A percentile compares a stretch with the other conserved stretches of the same genome.
Conservation (phyloP, 2,797 vertebrate genomes). For the Anabacerthia variegaticeps region DNA sequence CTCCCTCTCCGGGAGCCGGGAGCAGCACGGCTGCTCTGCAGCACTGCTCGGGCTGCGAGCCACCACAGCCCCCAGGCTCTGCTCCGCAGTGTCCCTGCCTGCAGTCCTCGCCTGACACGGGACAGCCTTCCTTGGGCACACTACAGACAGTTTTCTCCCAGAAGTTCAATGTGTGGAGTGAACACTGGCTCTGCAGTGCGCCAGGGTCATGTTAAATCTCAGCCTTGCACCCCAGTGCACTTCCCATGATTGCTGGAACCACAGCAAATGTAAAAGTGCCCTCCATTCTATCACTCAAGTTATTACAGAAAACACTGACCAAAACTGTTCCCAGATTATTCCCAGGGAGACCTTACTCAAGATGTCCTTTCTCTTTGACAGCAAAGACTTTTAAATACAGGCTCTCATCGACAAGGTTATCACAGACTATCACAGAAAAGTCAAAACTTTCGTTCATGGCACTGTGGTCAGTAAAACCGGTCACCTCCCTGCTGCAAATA, state of each 20-base stretch:
- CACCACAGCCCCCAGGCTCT: too few species aligned
- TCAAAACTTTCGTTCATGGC: neutral
- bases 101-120: rapidly evolving
- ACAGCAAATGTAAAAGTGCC: neutral
- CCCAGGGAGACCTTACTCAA: neutral
- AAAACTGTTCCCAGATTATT: neutral
- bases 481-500: neutral
- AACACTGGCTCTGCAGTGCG: neutral
- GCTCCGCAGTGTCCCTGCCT: neutral
- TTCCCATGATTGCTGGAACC: neutral
- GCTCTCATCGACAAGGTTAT: neutral
- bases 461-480: neutral
- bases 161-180: neutral
- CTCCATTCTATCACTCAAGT: neutral
- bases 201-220: neutral
- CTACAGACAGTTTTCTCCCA: neutral
- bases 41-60: neutral
- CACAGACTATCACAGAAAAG: neutral
- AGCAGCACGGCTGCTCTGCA: neutral
- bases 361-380: neutral
- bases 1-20: neutral
- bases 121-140: neutral
- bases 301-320: neutral
- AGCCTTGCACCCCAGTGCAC: neutral
- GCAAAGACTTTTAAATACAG: neutral